Evolutionary conservation across 2,113 vertebrate genomes (phyloP).

Genomic region (Macrotis lagotis): DNA sequence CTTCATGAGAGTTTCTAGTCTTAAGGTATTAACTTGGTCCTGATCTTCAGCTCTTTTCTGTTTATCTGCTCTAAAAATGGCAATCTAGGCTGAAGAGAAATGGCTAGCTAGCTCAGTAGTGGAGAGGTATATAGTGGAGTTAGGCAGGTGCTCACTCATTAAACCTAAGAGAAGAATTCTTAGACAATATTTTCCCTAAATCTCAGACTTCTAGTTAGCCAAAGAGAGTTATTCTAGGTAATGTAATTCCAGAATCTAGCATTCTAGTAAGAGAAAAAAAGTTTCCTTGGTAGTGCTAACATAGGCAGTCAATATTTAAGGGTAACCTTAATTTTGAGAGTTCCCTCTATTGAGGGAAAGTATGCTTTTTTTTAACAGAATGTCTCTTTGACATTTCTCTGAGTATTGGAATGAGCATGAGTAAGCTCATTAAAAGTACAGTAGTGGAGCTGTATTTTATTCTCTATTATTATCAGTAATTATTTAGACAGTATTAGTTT

Average conservation of each 20-base stretch:
- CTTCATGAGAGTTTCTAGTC: not conserved
- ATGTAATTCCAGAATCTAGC: not conserved
- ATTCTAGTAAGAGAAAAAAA: not conserved
- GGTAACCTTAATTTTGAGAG: not conserved
- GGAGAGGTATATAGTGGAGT: not conserved
- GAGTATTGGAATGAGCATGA: not conserved
- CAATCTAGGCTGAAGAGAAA: not conserved
- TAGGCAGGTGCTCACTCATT: not conserved
- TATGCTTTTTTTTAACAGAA: not conserved
- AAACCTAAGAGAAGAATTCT: not conserved
- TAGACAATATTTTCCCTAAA: not conserved
- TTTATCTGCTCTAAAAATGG: not conserved
- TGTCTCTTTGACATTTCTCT: not conserved
- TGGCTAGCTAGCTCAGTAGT: not conserved
- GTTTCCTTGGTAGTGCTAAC: not conserved
- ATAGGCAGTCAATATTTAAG: not conserved
- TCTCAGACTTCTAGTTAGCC: not conserved
- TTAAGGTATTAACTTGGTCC: not conserved
- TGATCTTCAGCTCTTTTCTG: not conserved
- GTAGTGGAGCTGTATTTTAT: not conserved
- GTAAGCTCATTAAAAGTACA: not conserved
- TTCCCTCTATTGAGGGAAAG: not conserved
- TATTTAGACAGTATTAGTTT: not conserved
- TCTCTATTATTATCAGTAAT: not conserved
- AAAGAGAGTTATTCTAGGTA: not conserved